phyloP scores from a whole-genome alignment of 2,888 invertebrate species.

The Leptinotarsa peninsularis region DNA sequence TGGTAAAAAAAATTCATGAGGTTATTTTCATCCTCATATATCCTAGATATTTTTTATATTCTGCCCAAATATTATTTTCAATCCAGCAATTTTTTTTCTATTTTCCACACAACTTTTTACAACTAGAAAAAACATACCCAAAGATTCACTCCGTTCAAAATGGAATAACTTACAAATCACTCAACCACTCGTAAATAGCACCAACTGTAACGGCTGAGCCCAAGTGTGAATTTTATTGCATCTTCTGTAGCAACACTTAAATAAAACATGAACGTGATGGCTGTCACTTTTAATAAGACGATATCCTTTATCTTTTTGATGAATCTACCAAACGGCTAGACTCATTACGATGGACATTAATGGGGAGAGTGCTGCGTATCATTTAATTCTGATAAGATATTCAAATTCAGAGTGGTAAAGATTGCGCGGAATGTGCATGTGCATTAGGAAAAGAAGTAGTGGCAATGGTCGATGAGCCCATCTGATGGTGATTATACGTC shows the following conservation, averaged over 20 bases:
- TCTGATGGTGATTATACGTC: not conserved
- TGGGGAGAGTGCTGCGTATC: slow-evolving; percentile 32
- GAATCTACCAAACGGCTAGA: slow-evolving; percentile 35
- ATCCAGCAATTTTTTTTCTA: too few species aligned
- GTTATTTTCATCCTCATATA: too few species aligned
- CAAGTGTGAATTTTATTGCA: slow-evolving; percentile 27
- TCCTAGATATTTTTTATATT: too few species aligned
- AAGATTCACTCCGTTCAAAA: not conserved
- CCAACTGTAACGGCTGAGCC: not conserved
- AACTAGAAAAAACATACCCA: not conserved
- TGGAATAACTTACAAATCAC: slow-evolving; percentile 2
- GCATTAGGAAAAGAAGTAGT: slow-evolving; percentile 1
- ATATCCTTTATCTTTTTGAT: slow-evolving; percentile 38
- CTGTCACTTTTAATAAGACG: slow-evolving; percentile 42
- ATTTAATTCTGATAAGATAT: slow-evolving; percentile 39
- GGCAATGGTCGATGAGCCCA: slow-evolving; percentile 12
- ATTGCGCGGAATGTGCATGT: slow-evolving; percentile 10
- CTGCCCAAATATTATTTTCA: too few species aligned
- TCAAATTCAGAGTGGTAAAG: slow-evolving; percentile 27
- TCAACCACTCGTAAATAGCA: slow-evolving; percentile 21
- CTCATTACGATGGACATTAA: slow-evolving; percentile 36
- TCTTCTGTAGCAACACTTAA: slow-evolving; percentile 21
- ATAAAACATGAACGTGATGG: slow-evolving; percentile 35
- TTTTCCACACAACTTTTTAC: too few species aligned
- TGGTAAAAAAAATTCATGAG: too few species aligned